phyloP scores from a whole-genome alignment of 2,888 invertebrate genomes.

The Mongoloraphidia duomilia region DNA sequence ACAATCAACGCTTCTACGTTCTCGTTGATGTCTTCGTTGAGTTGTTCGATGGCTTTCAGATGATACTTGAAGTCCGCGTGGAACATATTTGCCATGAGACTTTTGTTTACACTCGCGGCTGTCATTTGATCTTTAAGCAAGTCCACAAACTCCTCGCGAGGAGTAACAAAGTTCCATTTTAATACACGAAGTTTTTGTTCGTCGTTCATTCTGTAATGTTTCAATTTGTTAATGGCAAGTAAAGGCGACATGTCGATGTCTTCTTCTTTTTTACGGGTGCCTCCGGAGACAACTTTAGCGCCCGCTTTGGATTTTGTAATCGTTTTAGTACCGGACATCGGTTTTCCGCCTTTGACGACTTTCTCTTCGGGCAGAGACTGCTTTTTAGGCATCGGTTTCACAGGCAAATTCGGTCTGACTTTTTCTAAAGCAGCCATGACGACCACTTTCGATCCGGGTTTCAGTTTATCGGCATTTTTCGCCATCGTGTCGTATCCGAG shows the following conservation, averaged over 20 bases:
- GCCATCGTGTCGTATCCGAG: constrained; percentile 69
- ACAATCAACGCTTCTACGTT: constrained; percentile 67
- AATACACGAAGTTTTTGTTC: constrained; percentile 85
- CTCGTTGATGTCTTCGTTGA: constrained; percentile 70
- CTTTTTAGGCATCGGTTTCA: constrained; percentile 57
- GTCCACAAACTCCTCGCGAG: constrained; percentile 87
- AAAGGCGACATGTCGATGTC: constrained; percentile 70
- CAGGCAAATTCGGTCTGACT: constrained; percentile 67
- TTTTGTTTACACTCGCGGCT: constrained; percentile 74
- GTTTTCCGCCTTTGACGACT: constrained; percentile 42
- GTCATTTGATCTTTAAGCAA: constrained; percentile 83
- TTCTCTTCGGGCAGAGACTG: constrained; percentile 39
- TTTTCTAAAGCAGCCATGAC: constrained; percentile 74
- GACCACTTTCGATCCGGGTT: constrained; percentile 62
- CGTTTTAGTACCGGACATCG: constrained; percentile 18
- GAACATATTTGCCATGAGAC: constrained; percentile 81
- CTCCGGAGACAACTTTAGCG: constrained; percentile 26
- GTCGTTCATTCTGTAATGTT: constrained; percentile 85
- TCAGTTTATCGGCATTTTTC: constrained; percentile 61
- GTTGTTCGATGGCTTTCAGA: constrained; percentile 83
- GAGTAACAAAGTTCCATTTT: constrained; percentile 91
- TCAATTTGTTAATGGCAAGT: constrained; percentile 68
- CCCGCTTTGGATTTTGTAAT: constrained; percentile 2
- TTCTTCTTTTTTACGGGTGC: constrained; percentile 64
- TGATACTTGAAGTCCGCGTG: constrained; percentile 90